Evolutionary conservation across 2,113 vertebrate species (phyloP).

Genomic region (Anser brachyrhynchus): DNA sequence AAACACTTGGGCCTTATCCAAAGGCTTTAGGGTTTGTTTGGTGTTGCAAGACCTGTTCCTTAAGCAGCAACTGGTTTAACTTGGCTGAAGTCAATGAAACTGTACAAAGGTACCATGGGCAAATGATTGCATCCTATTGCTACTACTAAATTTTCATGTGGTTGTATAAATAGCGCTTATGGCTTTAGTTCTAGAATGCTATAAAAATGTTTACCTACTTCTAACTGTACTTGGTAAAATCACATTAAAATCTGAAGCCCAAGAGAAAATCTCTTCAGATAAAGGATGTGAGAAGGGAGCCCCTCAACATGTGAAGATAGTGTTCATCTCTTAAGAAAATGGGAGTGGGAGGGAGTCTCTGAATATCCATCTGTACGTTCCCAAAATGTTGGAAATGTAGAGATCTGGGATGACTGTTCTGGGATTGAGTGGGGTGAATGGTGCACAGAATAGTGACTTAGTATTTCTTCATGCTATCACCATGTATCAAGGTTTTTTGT

Average conservation of each 20-base stretch:
- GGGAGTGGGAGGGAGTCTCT: background rate
- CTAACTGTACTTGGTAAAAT: background rate
- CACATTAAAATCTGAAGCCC: background rate
- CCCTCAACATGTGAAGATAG: background rate
- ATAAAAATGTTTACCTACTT: accelerated
- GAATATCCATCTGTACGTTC: background rate
- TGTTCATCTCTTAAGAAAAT: background rate
- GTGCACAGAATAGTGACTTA: background rate
- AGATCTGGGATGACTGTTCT: background rate
- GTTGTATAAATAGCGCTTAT: background rate
- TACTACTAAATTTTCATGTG: background rate
- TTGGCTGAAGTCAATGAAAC: background rate
- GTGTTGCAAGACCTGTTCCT: background rate
- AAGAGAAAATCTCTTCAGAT: background rate
- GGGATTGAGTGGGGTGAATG: background rate
- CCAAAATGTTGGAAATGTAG: background rate
- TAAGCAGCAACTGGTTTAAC: background rate
- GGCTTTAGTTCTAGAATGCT: background rate
- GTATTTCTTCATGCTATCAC: background rate
- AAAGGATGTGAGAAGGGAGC: background rate
- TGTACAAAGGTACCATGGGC: background rate
- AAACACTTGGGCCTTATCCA: background rate
- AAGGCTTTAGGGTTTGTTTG: background rate
- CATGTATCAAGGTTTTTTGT: background rate
- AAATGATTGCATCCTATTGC: background rate